Base-by-base conservation (phyloP, 2,113 vertebrate species). In the Oncorhynchus gorbuscha region DNA sequence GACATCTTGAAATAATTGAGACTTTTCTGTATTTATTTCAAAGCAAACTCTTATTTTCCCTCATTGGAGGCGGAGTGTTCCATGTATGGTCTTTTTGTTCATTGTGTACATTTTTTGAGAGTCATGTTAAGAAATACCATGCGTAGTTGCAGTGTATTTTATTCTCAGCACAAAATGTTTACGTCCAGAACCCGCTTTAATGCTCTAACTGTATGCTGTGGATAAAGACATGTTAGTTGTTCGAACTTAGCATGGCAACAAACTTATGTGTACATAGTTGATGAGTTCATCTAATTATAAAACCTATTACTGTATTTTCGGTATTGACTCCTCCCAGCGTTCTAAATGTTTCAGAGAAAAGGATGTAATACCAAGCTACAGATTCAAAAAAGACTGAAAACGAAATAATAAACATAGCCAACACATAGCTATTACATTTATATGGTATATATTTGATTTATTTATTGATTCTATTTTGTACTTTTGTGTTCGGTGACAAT, bases 401-500 rank as follows among this genome's bases (percentile, higher is more conserved):
- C 86, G 83, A 84, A 89, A 85, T 87, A 89, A 90, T 86, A 92
- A 90, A 88, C 89, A 92, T 94, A 93, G 92, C 87, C 93, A 85
- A 84, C 85, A 91, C 92, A 91, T 94, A 94, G 90, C 86, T 92
- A 87, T 91, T 93, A 92, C 91, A 93, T 94, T 94, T 92, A 93
- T 93, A 93, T 93, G 93, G 91, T 94, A 93, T 94, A 93, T 94
- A 94, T 93, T 94, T 94, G 93, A 93, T 93, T 94, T 94, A 94
- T 94, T 94, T 94, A 94, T 94, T 94, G 91, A 94, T 89, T 93
- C 86, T 81, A 85, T 94, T 92, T 94, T 93, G 87, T 94, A 93
- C 89, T 91, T 90, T 93, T 93, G 88, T 88, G 91, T 93, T 93
- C 86, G 69, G 89, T 93, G 91, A 92, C 79, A 88, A 76, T 79